A percentile compares a stretch with the other conserved stretches of the same genome.
phyloP scores from a whole-genome alignment of 2,888 invertebrate species.

The Campaea margaritaria region DNA sequence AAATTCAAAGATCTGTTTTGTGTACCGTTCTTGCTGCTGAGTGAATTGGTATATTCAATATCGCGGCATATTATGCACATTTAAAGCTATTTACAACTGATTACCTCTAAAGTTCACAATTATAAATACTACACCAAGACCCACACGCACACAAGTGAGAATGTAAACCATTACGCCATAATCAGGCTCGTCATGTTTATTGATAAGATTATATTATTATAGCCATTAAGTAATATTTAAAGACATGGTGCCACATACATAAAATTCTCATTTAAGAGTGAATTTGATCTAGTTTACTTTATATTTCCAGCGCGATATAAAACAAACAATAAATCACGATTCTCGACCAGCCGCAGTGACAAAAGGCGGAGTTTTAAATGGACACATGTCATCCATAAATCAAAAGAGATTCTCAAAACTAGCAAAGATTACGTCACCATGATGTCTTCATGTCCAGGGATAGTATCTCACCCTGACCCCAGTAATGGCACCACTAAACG shows the following conservation, averaged over 20 bases:
- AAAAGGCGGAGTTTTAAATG: conserved; percentile 5
- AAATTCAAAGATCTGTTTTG: no score
- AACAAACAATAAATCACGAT: conserved; percentile 7
- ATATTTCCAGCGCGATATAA: conserved; percentile 1
- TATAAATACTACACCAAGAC: no score
- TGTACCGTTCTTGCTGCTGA: no score
- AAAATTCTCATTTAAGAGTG: conserved; percentile 5
- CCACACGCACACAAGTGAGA: no score
- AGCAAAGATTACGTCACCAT: conserved; percentile 1
- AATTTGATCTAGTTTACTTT: conserved; percentile 11
- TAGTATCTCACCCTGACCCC: no score
- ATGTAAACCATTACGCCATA: no score
- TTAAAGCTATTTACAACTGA: no score
- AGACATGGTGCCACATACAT: neutral
- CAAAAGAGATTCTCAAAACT: conserved; percentile 5
- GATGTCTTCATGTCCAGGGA: neutral
- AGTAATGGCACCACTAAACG: no score
- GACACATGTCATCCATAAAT: neutral
- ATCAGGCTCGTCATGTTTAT: conserved; percentile 3
- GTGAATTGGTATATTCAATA: no score
- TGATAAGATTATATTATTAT: conserved; percentile 3
- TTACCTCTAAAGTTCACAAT: no score
- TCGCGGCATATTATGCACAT: neutral
- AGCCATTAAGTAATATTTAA: neutral
- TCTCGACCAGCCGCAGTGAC: neutral